Evolutionary conservation across 2,888 invertebrate species (phyloP), one percentile per base, ranked within the genome.

Genomic region (Tyria jacobaeae): DNA sequence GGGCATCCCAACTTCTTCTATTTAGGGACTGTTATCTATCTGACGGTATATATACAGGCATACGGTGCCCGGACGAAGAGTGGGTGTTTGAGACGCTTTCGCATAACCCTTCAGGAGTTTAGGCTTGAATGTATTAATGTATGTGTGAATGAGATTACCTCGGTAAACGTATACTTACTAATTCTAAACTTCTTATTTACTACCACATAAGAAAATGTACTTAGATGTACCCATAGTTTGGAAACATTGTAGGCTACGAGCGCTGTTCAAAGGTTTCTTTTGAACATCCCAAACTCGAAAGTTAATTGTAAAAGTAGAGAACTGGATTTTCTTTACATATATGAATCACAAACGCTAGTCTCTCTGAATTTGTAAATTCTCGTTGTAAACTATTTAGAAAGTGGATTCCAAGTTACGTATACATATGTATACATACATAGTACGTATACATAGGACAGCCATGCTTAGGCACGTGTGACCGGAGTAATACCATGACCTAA

Each of bases 321-420:
- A 17, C 39, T 60, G 60, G 66, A 62, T 64, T 21, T 48, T 53
- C 31, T 14, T 70, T 35, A 73, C 72, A 72, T 70, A 55, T 31
- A 55, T 41, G 50, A 24, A 59, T 53, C 37, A n/a, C 25, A 50
- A 12, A 25, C 25, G 39, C 35, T 47, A 49, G 53, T 51, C 48
- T 41, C 35, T 35, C 24, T 15, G 39, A 55, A 41, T 50, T 39
- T 24, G 41, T 34, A 44, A 49, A 60, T 41, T 55, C 55, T 41
- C 55, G 31, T 39, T 24, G 31, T 34, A 4, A 60, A 60, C 49
- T 55, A 44, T 53, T 27, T 25, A 17, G 12, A 15, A 52, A 24
- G 17, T 10, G 17, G 0, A 21, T 17, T 3, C 39, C 41, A 41
- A 17, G 12, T 44, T 21, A 21, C 21, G 27, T 31, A 31, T 7